These are phyloP conservation scores for Glaucomys volans DNA, from an alignment of 2,113 vertebrate genomes.

Conservation along the genomic window DNA sequence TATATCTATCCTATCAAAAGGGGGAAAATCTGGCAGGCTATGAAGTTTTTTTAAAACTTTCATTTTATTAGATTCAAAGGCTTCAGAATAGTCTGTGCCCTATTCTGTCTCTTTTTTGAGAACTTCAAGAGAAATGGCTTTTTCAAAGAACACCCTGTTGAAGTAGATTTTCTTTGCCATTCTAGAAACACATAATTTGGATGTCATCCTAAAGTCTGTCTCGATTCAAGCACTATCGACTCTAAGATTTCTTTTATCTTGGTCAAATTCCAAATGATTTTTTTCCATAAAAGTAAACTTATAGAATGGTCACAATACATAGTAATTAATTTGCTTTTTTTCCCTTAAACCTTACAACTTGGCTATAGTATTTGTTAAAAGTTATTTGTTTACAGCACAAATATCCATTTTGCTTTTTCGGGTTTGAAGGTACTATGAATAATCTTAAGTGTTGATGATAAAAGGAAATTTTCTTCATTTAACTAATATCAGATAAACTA, in stretches of 20 bases:
- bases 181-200: constrained; percentile 74
- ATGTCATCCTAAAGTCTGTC: constrained; percentile 43
- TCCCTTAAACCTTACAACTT: not conserved
- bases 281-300: constrained; percentile 38
- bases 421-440: not conserved
- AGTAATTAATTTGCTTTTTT: not conserved
- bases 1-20: constrained; percentile 57
- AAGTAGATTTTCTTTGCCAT: constrained; percentile 71
- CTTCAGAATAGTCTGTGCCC: constrained; percentile 50
- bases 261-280: constrained; percentile 44
- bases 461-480: constrained; percentile 36
- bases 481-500: not conserved
- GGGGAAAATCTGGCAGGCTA: constrained; percentile 25
- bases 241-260: constrained; percentile 55
- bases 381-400: not conserved
- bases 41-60: constrained; percentile 59
- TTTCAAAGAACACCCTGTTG: constrained; percentile 73
- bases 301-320: not conserved
- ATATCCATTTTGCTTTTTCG: not conserved
- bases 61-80: constrained; percentile 68
- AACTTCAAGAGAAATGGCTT: constrained; percentile 73
- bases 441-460: not conserved
- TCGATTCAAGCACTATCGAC: constrained; percentile 33
- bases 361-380: not conserved
- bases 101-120: constrained; percentile 63